Evolutionary conservation across 2,888 invertebrate genomes (phyloP), one percentile per base, ranked within the genome.

Genomic region (Trachelus stipa): DNA sequence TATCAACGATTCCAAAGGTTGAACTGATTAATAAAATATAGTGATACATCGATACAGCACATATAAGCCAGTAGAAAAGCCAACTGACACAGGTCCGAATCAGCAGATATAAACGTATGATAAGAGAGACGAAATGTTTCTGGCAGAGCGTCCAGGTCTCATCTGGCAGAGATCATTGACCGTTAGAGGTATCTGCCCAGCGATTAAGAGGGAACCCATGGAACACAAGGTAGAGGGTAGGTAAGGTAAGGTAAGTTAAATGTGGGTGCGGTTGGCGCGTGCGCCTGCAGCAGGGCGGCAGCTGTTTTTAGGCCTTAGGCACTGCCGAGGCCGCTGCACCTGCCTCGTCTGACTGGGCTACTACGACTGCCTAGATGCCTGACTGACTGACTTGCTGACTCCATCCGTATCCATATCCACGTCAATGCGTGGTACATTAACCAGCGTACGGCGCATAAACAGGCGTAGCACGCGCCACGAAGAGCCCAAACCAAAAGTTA

Each of bases 191-290:
- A 56, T 56, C 56, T 56, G 23, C 56, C 23, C 56, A 23, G 23
- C 56, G 56, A 56, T 56, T 56, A 56, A 56, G 56, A 56, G 56
- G 56, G 56, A 56, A 56, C 56, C 23, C 56, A 56, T 56, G 56
- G 56, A 56, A 56, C 56, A 56, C 56, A 9, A 56, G 56, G 56
- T 23, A 56, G 23, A 56, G 56, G 56, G 56, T 56, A 56, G 56
- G 56, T 56, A 23, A 56, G 23, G 56, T 23, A 71, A 68, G 34
- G 76, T 81, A 85, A 84, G 83, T 84, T 83, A 87, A 87, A 88
- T 86, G 88, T 86, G 88, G 87, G 88, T 83, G 87, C 88, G 89
- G 88, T 89, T 88, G 88, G 88, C 88, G 89, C 89, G 89, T 85
- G 86, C 86, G 74, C 35, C 34, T 37, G 74, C 34, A 37, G 37